Conservation (phyloP, 2,113 vertebrate species). For the Eidolon helvum region DNA sequence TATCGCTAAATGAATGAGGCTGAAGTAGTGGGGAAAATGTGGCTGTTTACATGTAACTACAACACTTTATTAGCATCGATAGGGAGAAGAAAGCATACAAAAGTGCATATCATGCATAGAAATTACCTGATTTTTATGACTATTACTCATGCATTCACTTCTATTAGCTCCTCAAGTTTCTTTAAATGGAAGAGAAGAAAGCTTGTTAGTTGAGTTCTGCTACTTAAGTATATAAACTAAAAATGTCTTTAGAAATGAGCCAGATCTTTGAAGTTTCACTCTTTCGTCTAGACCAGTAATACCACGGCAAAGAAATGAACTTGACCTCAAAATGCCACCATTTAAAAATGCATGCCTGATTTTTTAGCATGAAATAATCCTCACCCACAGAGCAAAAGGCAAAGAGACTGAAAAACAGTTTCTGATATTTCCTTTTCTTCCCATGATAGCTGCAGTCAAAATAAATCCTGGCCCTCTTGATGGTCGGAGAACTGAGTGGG, state of each 20-base stretch:
- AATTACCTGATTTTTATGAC: slow-evolving; percentile 56
- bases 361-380: neutral
- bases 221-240: slow-evolving; percentile 23
- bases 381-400: neutral
- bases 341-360: neutral
- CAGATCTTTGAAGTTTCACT: slow-evolving; percentile 29
- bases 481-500: neutral
- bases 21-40: slow-evolving; percentile 3
- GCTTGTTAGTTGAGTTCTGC: neutral
- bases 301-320: neutral
- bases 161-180: slow-evolving; percentile 17
- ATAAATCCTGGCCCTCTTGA: neutral
- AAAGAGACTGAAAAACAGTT: neutral
- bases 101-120: slow-evolving; percentile 47
- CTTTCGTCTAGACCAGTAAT: neutral
- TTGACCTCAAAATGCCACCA: neutral
- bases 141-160: neutral
- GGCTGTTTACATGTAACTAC: slow-evolving; percentile 33
- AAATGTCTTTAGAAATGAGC: neutral
- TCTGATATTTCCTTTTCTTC: neutral
- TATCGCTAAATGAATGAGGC: slow-evolving; percentile 28
- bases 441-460: neutral
- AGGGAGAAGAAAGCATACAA: slow-evolving; percentile 1
- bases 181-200: slow-evolving; percentile 13
- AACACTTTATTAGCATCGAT: slow-evolving; percentile 45